Percentiles rank a stretch among this genome's conserved stretches.
Conservation (phyloP, 2,888 invertebrate species). For the Drosophila fulvimacula region DNA sequence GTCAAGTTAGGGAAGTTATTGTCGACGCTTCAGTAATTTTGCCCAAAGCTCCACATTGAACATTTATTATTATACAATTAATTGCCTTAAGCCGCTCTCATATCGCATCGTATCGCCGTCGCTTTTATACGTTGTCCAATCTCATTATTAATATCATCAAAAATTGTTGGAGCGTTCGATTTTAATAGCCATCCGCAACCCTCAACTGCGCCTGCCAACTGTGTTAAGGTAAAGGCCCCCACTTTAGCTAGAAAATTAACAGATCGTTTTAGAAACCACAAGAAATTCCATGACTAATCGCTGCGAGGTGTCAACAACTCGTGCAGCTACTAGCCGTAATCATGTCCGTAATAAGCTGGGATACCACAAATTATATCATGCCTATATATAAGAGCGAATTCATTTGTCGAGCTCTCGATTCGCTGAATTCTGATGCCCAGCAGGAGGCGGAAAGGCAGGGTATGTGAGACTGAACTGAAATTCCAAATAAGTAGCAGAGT, state of each 20-base stretch:
- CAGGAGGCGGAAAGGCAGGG: neutral
- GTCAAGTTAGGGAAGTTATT: conserved; percentile 79
- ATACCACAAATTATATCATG: conserved; percentile 60
- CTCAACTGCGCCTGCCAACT: conserved; percentile 46
- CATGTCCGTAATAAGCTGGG: conserved; percentile 34
- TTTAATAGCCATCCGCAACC: conserved; percentile 63
- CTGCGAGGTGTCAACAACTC: conserved; percentile 44
- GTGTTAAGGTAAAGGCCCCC: conserved; percentile 72
- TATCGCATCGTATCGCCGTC: conserved; percentile 41
- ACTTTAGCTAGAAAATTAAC: conserved; percentile 27
- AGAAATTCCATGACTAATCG: conserved; percentile 62
- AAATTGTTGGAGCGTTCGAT: conserved; percentile 81
- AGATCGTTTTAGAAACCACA: conserved; percentile 55
- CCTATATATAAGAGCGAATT: conserved; percentile 51
- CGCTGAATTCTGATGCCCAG: conserved; percentile 23
- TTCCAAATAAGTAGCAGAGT: too few relatives aligned
- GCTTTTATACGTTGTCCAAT: conserved; percentile 51
- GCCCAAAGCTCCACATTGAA: conserved; percentile 76
- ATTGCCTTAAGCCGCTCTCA: conserved; percentile 72
- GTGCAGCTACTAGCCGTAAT: conserved; percentile 21
- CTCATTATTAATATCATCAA: conserved; percentile 65
- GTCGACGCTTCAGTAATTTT: conserved; percentile 82
- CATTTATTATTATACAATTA: conserved; percentile 76
- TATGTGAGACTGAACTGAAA: neutral
- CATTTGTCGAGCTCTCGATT: conserved; percentile 45